These are phyloP conservation scores for Drosophila subsilvestris DNA, from an alignment of 2,888 invertebrate species.

Conservation along the genomic window DNA sequence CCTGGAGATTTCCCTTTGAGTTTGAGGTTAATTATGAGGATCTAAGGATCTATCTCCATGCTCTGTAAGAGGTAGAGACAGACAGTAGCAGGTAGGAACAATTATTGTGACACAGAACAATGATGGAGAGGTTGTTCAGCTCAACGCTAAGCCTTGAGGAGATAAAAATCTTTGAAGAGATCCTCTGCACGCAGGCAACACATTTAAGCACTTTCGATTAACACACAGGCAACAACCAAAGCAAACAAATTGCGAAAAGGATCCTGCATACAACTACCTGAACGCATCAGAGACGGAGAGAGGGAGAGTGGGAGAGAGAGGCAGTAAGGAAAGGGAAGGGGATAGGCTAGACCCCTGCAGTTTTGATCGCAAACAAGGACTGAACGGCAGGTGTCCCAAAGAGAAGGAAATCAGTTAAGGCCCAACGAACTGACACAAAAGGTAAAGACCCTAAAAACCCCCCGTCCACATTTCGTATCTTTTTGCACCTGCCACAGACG, in stretches of 20 bases:
- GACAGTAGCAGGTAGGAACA: slow-evolving; percentile 74
- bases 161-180: slow-evolving; percentile 47
- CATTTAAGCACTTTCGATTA: slow-evolving; percentile 63
- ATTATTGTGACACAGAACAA: slow-evolving; percentile 71
- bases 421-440: slow-evolving; percentile 17
- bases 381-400: slow-evolving; percentile 40
- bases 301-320: not conserved
- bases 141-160: slow-evolving; percentile 17
- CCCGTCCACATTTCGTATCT: slow-evolving; percentile 39
- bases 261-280: slow-evolving; percentile 51
- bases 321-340: slow-evolving; percentile 7
- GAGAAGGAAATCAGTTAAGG: slow-evolving; percentile 47
- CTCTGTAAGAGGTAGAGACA: not conserved
- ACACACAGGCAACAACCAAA: slow-evolving; percentile 45
- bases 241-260: slow-evolving; percentile 55
- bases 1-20: not conserved
- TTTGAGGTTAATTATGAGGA: slow-evolving; percentile 20
- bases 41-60: slow-evolving; percentile 1
- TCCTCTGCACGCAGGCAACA: slow-evolving; percentile 53
- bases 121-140: slow-evolving; percentile 29
- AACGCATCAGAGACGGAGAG: slow-evolving; percentile 15
- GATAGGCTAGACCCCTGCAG: slow-evolving; percentile 29
- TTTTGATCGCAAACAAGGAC: slow-evolving; percentile 38
- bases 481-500: slow-evolving; percentile 68
- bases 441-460: slow-evolving; percentile 26